phyloP scores from a whole-genome alignment of 2,113 vertebrate species.

The Corythornis cristatus region DNA sequence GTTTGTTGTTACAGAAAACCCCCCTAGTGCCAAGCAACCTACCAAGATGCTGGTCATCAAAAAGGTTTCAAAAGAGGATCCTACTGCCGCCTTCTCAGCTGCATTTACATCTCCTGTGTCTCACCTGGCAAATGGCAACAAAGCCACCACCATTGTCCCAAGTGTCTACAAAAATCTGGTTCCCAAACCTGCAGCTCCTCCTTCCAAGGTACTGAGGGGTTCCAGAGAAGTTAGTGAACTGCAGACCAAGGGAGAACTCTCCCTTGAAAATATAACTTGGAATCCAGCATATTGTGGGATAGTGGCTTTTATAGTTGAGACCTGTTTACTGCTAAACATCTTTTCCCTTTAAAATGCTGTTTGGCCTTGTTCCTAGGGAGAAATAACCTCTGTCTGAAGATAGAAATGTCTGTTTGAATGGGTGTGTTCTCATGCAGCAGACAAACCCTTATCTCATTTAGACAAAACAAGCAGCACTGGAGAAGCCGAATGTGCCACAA shows the following conservation, averaged over 20 bases:
- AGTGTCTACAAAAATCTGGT: conserved; percentile 99
- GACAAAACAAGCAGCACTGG: background rate
- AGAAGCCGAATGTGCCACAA: background rate
- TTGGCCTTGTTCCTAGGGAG: background rate
- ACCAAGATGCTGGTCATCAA: conserved; percentile 99
- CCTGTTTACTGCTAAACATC: background rate
- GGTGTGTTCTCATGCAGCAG: background rate
- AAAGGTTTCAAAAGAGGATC: conserved; percentile 98
- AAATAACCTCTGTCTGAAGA: background rate
- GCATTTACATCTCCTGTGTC: conserved; percentile 90
- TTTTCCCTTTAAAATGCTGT: background rate
- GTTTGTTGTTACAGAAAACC: conserved; percentile 86
- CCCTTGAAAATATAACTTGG: background rate
- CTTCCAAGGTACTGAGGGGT: conserved; percentile 85
- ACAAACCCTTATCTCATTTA: conserved; percentile 9
- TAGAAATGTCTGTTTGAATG: background rate
- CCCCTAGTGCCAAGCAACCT: conserved; percentile 96
- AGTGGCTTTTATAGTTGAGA: background rate
- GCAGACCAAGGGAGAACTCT: background rate
- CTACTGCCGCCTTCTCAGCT: conserved; percentile 93
- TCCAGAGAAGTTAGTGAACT: background rate
- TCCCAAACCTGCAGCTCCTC: conserved; percentile 93
- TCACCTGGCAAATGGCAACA: conserved; percentile 91
- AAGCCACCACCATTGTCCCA: conserved; percentile 88
- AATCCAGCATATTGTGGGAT: background rate